Base-by-base conservation (phyloP, 2,888 invertebrate species). In the Mimachlamys varia region DNA sequence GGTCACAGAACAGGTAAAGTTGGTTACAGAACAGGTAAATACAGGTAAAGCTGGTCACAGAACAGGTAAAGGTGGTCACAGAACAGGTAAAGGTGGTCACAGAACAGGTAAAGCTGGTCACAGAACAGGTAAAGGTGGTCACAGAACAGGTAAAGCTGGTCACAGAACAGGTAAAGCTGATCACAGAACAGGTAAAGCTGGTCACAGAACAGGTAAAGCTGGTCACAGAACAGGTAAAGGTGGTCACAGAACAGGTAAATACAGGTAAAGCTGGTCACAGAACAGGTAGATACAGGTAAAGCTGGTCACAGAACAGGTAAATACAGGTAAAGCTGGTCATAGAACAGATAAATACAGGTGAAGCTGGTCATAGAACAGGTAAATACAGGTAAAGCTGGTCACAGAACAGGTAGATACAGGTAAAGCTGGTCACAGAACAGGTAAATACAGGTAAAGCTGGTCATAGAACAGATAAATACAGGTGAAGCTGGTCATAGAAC, bases 1-100 rank as follows among this genome's bases (percentile, higher is more conserved):
- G 17, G 95, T 95, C 27, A 93, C 94, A 33, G 96, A 96, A 93
- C 94, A 95, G 94, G 96, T 96, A 92, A 88, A 38, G n/a, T n/a
- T 96, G 17, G 95, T 95, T n/a, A 93, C 94, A 33, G 96, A 96
- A 93, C 94, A 95, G 94, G 96, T 96, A 92, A 88, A 38, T n/a
- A n/a, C 93, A 94, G 89, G 91, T 94, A 27, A 92, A 95, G 62
- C 93, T 96, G 17, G 95, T 95, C 27, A 93, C 94, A 33, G 96
- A 96, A 93, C 93, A 94, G 89, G 91, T 94, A 27, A 92, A 95
- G 62, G 93, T 96, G 17, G 95, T 95, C 27, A 93, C 94, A 33
- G 96, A 96, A 93, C 94, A 95, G 94, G 96, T 96, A 92, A 88
- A 38, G n/a, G n/a, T n/a, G n/a, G n/a, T n/a, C n/a, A n/a, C n/a